Evolutionary conservation across 2,797 vertebrate genomes (phyloP).

Genomic region (Molossus alvarezi): DNA sequence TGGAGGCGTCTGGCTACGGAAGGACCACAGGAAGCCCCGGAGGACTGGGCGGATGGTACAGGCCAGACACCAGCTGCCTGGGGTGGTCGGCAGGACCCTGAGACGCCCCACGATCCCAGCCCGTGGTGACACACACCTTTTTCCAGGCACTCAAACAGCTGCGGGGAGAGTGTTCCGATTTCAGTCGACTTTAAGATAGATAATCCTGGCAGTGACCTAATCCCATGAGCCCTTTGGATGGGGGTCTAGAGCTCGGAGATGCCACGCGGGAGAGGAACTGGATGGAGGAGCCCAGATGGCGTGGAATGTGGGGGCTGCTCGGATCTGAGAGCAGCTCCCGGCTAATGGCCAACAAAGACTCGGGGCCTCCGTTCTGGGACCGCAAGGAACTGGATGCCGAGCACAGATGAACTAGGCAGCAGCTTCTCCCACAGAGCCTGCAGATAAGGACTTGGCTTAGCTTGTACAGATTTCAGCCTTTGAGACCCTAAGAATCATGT

Average conservation of each 20-base stretch:
- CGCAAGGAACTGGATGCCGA: background rate
- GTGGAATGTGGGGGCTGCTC: fast-evolving
- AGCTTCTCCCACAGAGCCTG: background rate
- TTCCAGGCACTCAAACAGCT: background rate
- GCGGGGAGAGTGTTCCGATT: background rate
- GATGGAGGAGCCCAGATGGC: background rate
- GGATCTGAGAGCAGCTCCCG: background rate
- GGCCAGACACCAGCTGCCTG: background rate
- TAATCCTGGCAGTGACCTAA: background rate
- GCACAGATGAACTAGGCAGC: background rate
- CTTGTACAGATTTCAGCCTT: background rate
- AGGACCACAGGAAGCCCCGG: background rate
- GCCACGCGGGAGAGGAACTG: background rate
- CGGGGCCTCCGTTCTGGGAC: background rate
- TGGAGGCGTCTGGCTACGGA: background rate
- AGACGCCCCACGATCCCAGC: background rate
- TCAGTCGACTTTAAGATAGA: background rate
- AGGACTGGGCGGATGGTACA: background rate
- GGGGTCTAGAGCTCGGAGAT: background rate
- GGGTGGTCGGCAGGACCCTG: background rate
- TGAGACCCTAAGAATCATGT: background rate
- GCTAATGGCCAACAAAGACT: background rate
- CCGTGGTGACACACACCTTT: background rate
- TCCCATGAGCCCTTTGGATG: background rate
- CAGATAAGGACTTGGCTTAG: background rate